Percentiles rank a stretch among this genome's conserved stretches.
phyloP scores from a whole-genome alignment of 2,797 vertebrate species.

The Parambassis ranga region DNA sequence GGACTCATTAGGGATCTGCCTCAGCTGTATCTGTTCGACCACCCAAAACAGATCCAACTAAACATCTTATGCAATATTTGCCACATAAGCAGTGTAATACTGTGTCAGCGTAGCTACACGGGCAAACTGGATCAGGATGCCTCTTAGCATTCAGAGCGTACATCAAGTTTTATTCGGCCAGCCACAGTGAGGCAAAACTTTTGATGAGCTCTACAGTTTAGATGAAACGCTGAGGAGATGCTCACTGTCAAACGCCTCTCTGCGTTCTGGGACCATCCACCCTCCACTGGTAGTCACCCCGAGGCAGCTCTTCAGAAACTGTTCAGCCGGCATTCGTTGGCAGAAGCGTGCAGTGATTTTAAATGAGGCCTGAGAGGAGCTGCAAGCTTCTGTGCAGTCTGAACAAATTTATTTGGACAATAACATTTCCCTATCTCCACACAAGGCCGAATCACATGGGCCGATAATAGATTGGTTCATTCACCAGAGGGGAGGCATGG shows the following conservation, averaged over 20 bases:
- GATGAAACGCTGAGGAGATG: conserved; percentile 27
- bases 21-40: too few species aligned
- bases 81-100: not conserved
- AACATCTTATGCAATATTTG: too few species aligned
- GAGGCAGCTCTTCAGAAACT: conserved; percentile 44
- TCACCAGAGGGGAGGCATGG: conserved; percentile 24
- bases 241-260: conserved; percentile 27
- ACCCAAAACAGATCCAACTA: too few species aligned
- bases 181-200: conserved; percentile 23
- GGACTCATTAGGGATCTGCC: too few species aligned
- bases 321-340: conserved; percentile 35
- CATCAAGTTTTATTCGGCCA: not conserved
- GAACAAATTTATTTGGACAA: conserved; percentile 63
- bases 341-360: conserved; percentile 42
- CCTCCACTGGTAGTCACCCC: conserved; percentile 29
- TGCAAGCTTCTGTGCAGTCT: conserved; percentile 10
- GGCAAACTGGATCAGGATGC: not conserved
- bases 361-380: conserved; percentile 33
- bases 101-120: not conserved
- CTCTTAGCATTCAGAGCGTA: conserved; percentile 21
- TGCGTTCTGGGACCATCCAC: conserved; percentile 33
- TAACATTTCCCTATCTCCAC: conserved; percentile 49
- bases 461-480: conserved; percentile 43
- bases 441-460: conserved; percentile 13
- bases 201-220: conserved; percentile 33